Percentiles rank a stretch among this genome's conserved stretches.
Conservation (phyloP, 2,113 vertebrate species). For the Thunnus maccoyii region DNA sequence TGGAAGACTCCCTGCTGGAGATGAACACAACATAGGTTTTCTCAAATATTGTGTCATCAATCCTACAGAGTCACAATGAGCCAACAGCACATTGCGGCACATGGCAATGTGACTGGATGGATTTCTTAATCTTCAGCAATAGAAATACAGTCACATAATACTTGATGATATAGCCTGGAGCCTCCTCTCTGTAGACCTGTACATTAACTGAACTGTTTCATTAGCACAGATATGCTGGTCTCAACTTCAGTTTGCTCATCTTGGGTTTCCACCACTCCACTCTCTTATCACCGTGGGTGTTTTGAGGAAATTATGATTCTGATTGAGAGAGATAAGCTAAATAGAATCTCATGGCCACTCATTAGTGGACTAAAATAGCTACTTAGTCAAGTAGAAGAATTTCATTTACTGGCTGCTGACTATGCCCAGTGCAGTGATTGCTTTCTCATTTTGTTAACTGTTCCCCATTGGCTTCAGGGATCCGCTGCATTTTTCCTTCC, state of each 20-base stretch:
- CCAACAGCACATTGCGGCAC: not conserved
- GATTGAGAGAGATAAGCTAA: constrained; percentile 46
- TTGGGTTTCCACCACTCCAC: not conserved
- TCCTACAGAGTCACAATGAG: not conserved
- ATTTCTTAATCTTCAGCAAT: constrained; percentile 12
- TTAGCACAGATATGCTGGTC: constrained; percentile 19
- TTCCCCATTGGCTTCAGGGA: constrained; percentile 21
- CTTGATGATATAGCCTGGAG: not conserved
- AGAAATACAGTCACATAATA: not conserved
- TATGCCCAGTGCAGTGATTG: constrained; percentile 12
- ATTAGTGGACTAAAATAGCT: constrained; percentile 49
- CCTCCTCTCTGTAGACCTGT: not conserved
- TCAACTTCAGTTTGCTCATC: constrained; percentile 15
- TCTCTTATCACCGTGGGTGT: not conserved
- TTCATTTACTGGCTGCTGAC: constrained; percentile 32
- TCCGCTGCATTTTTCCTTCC: not conserved
- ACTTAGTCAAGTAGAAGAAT: constrained; percentile 38
- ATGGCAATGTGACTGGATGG: not conserved
- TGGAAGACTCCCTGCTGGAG: not conserved
- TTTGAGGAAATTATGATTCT: constrained; percentile 39
- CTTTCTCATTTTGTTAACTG: constrained; percentile 47
- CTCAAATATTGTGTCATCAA: not conserved
- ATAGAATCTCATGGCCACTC: constrained; percentile 14
- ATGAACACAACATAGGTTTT: not conserved
- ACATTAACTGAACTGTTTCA: constrained; percentile 10